These are phyloP conservation scores for Phoxinus dragarum DNA, from an alignment of 2,797 vertebrate species.

Conservation along the genomic window DNA sequence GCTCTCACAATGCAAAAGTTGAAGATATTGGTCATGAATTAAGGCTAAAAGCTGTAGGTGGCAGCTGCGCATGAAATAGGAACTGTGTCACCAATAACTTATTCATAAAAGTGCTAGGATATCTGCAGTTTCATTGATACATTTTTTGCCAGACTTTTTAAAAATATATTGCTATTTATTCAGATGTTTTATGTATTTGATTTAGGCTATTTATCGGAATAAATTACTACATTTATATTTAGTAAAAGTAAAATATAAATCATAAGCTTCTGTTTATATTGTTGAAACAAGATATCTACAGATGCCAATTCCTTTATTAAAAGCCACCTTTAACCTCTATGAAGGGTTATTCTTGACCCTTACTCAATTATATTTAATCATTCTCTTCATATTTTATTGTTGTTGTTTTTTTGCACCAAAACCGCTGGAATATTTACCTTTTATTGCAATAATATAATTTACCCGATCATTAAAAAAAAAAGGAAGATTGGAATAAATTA, in stretches of 20 bases:
- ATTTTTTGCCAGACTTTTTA: neutral
- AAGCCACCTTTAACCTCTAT: neutral
- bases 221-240: neutral
- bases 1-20: neutral
- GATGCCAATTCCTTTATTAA: slow-evolving; percentile 10
- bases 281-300: neutral
- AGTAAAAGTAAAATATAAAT: neutral
- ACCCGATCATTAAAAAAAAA: neutral
- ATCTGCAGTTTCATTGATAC: neutral
- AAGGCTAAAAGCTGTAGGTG: neutral
- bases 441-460: neutral
- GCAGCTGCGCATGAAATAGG: slow-evolving; percentile 13
- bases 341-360: neutral
- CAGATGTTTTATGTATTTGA: neutral
- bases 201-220: neutral
- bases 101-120: neutral
- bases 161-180: neutral
- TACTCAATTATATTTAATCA: neutral
- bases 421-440: neutral
- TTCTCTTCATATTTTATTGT: neutral
- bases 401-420: neutral
- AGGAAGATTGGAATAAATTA: neutral
- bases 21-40: neutral
- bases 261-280: neutral
- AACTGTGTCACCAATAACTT: slow-evolving; percentile 9